These are phyloP conservation scores for Mesochorus sp. DNA, from an alignment of 2,888 invertebrate genomes.

Conservation along the genomic window DNA sequence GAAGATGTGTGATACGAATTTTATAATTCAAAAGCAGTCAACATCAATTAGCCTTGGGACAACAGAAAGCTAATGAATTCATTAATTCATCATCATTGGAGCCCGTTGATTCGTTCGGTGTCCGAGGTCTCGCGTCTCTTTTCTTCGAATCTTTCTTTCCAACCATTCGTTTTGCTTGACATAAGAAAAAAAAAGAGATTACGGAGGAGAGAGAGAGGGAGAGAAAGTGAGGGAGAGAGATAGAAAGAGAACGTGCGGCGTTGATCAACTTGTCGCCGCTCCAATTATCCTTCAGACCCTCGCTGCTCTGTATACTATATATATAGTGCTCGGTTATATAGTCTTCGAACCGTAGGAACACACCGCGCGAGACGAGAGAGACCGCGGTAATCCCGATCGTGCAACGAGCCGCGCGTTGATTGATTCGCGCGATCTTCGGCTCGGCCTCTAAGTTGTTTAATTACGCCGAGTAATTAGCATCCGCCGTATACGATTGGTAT, in stretches of 20 bases:
- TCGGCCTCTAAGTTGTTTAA: conserved; percentile 61
- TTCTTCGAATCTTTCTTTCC: conserved; percentile 39
- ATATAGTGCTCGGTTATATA: neutral
- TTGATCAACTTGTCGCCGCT: conserved; percentile 76
- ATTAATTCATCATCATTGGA: conserved; percentile 49
- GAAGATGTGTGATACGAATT: no score
- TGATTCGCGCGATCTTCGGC: conserved; percentile 73
- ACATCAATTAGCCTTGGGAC: no score
- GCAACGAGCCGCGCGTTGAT: conserved; percentile 66
- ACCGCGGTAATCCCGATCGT: conserved; percentile 31
- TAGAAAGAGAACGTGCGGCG: conserved; percentile 66
- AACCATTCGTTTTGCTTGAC: conserved; percentile 34
- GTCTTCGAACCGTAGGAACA: neutral
- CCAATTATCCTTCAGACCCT: conserved; percentile 70
- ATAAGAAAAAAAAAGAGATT: neutral
- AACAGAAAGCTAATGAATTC: conserved; percentile 12
- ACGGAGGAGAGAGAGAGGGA: neutral
- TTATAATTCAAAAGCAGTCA: no score
- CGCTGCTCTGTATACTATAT: conserved; percentile 10
- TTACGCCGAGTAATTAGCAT: conserved; percentile 73
- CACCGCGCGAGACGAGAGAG: conserved; percentile 17
- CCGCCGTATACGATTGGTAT: conserved; percentile 49
- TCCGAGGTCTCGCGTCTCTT: conserved; percentile 15
- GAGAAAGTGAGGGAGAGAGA: conserved; percentile 29
- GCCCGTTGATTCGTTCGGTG: conserved; percentile 7